Conservation (phyloP, 2,888 invertebrate genomes). For the Allolobophora icterica region DNA sequence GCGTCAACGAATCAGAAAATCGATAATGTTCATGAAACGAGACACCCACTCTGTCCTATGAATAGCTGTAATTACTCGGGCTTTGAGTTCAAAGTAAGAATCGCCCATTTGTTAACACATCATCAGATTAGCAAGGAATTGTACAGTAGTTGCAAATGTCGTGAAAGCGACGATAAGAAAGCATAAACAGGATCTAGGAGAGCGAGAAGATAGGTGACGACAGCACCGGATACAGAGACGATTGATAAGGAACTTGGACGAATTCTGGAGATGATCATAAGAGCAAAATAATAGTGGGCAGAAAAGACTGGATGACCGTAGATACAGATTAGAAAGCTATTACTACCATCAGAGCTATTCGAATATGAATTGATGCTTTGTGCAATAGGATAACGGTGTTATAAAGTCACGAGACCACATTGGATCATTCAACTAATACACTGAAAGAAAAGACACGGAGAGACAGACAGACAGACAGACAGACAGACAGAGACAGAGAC, state of each 20-base stretch:
- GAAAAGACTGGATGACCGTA: background rate
- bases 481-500: background rate
- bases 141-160: background rate
- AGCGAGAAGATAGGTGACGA: background rate
- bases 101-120: background rate
- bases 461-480: background rate
- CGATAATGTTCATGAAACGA: background rate
- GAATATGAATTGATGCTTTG: too few species aligned
- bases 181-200: background rate
- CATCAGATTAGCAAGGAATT: background rate
- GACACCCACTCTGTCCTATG: background rate
- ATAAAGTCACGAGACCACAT: too few species aligned
- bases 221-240: background rate
- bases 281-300: background rate
- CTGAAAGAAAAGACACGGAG: background rate
- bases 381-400: too few species aligned
- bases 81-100: constrained; percentile 14
- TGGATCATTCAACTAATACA: too few species aligned
- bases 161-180: background rate
- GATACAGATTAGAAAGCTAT: background rate
- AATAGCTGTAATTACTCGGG: background rate
- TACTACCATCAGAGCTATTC: too few species aligned
- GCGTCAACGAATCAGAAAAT: background rate
- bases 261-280: background rate
- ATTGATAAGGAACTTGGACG: background rate